Evolutionary conservation across 23 tunicate species (phyloP).

Genomic region (Diplosoma virens): DNA sequence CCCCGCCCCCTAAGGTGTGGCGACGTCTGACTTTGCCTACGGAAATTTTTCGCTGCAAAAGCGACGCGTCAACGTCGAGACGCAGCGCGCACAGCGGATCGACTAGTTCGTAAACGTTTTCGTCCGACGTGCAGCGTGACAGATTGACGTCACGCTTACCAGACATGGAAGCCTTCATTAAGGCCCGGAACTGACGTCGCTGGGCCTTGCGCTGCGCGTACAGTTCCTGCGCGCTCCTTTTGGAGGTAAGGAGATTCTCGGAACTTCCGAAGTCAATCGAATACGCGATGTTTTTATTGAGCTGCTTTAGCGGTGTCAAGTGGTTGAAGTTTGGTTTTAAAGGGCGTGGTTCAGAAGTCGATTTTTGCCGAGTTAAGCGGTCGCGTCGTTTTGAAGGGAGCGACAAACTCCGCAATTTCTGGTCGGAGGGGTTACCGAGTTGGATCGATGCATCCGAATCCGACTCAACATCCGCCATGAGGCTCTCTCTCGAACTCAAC

Average conservation of each 20-base stretch:
- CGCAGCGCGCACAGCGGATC: conserved; percentile 37
- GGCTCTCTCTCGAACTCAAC: conserved; percentile 28
- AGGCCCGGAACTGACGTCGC: conserved; percentile 32
- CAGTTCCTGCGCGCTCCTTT: conserved; percentile 51
- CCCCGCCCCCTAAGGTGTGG: conserved; percentile 58
- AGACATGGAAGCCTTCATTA: conserved; percentile 12
- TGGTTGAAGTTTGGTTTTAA: neutral
- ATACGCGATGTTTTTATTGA: neutral
- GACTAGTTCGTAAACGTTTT: conserved; percentile 58
- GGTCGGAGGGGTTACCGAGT: conserved; percentile 56
- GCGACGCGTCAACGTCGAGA: conserved; percentile 2
- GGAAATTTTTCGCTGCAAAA: neutral
- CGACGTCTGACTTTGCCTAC: conserved; percentile 33
- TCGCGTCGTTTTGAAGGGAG: conserved; percentile 47
- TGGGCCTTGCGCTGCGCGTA: conserved; percentile 51
- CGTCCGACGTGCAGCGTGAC: conserved; percentile 66
- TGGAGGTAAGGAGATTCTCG: conserved; percentile 15
- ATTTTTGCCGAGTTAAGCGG: conserved; percentile 12
- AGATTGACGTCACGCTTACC: neutral
- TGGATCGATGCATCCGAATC: conserved; percentile 60
- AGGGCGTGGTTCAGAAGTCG: neutral
- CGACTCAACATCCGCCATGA: conserved; percentile 30
- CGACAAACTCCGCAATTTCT: conserved; percentile 59
- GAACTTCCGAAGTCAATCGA: conserved; percentile 14
- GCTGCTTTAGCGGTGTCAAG: neutral